Base-by-base conservation (phyloP, 1,140 invertebrate species). In the Apis florea region DNA sequence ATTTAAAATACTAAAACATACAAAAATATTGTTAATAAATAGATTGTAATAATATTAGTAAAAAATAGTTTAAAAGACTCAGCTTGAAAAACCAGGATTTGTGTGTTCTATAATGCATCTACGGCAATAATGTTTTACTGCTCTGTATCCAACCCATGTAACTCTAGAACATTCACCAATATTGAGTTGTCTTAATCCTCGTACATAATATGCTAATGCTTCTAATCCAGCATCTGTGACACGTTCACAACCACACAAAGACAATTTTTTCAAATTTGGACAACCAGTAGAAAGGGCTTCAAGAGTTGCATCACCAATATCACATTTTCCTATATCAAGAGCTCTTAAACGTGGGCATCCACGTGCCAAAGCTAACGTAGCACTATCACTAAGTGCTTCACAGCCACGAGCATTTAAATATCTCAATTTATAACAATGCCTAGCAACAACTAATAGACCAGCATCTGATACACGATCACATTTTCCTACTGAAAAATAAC, bases 21-120 rank as follows among this genome's bases (percentile, higher is more conserved):
- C 2, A 40, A 40, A 24, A 72, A 19, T 69, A 15, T 81, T 74
- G 67, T 84, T 87, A 87, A 87, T 87, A 87, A 87, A 87, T 87
- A 87, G 54, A 79, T 59, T 71, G 66, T 54, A 84, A 61, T 71
- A 79, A 17, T 6, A 51, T 72, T 70, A 21, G 24, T 13, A 47
- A 63, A 53, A 75, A 19, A 74, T 49, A 24, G 24, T 82, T 56
- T 26, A 31, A 4, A 74, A 68, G 26, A 21, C 73, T 88, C 85
- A 93, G 77, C 92, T 93, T 19, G 90, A 98, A 92, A 99, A 98
- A 47, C 97, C 97, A 66, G 98, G 98, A 94, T 99, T 98, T 1
- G 97, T 98, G 89, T 99, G 98, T 92, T 98, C 98, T 85, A 98
- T 98, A 74, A 98, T 96, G 92, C 98, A 98, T 85, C 97, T 93